These are phyloP conservation scores for Drosophila rhopaloa DNA, from an alignment of 1,140 invertebrate species.

Conservation along the genomic window DNA sequence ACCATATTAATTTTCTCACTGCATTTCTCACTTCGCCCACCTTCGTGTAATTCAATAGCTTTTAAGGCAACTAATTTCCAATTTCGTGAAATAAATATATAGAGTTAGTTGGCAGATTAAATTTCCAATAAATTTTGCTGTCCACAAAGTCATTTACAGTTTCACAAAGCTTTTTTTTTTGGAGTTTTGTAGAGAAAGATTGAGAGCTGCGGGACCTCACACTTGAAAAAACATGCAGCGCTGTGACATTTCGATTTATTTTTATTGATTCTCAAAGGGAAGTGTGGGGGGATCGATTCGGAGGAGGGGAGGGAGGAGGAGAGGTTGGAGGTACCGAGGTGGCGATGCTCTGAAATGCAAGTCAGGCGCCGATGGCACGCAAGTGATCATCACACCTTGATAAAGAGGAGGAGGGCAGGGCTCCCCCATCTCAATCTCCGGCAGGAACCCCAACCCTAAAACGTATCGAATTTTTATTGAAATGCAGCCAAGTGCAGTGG, in stretches of 20 bases:
- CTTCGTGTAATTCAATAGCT: slow-evolving; percentile 62
- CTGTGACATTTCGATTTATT: slow-evolving; percentile 82
- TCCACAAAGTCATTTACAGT: slow-evolving; percentile 74
- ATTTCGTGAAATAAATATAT: slow-evolving; percentile 62
- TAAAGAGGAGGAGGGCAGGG: slow-evolving; percentile 48
- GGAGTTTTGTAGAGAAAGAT: slow-evolving; percentile 9
- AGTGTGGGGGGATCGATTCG: neutral
- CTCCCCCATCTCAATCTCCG: slow-evolving; percentile 22
- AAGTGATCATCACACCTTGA: slow-evolving; percentile 83
- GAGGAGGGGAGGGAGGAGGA: neutral
- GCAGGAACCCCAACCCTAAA: slow-evolving; percentile 25
- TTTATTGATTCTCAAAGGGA: slow-evolving; percentile 73
- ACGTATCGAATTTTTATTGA: slow-evolving; percentile 83
- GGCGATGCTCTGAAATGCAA: slow-evolving; percentile 73
- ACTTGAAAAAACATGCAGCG: slow-evolving; percentile 64
- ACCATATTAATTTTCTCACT: slow-evolving; percentile 9
- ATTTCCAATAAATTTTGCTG: slow-evolving; percentile 56
- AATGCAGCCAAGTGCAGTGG: slow-evolving; percentile 52
- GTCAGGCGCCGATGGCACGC: slow-evolving; percentile 81
- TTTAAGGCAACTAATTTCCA: slow-evolving; percentile 57
- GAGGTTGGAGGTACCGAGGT: slow-evolving; percentile 38
- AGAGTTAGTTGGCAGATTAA: slow-evolving; percentile 32
- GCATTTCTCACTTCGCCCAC: slow-evolving; percentile 14
- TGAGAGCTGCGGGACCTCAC: slow-evolving; percentile 73
- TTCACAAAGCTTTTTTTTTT: slow-evolving; percentile 13